Percentiles rank a stretch among this genome's conserved stretches.
Conservation (phyloP, 2,888 invertebrate species). For the Cataglyphis albicans region DNA sequence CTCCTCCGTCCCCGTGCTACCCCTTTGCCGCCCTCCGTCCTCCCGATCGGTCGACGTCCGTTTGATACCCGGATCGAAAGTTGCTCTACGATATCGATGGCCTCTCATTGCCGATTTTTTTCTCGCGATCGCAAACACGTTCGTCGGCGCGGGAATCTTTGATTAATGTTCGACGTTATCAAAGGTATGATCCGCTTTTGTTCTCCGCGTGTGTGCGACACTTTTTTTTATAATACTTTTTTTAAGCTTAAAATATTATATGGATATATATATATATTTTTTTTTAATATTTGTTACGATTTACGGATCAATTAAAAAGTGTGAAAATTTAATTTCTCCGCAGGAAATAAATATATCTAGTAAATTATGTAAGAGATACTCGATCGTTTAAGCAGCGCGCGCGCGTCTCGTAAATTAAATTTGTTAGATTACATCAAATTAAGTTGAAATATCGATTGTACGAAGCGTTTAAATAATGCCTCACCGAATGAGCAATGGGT, state of each 20-base stretch:
- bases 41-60: conserved; percentile 45
- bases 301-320: not conserved
- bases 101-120: conserved; percentile 69
- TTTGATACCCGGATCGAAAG: conserved; percentile 53
- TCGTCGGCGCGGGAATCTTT: conserved; percentile 70
- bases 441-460: conserved; percentile 34
- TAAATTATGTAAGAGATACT: not conserved
- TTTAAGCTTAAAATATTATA: not conserved
- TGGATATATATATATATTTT: not conserved
- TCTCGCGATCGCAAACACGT: conserved; percentile 67
- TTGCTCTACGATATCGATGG: conserved; percentile 59
- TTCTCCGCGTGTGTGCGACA: not conserved
- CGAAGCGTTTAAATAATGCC: conserved; percentile 16
- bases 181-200: not conserved
- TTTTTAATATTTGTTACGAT: not conserved
- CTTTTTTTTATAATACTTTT: conserved; percentile 2
- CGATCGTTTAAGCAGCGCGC: not conserved
- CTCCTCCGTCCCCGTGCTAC: conserved; percentile 66
- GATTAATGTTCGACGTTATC: conserved; percentile 63
- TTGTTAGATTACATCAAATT: conserved; percentile 25
- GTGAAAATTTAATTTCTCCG: not conserved
- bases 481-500: not conserved
- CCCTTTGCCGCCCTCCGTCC: conserved; percentile 15
- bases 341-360: not conserved
- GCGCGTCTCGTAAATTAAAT: not conserved